phyloP scores from a whole-genome alignment of 2,888 invertebrate genomes.

The Thumatha senex region DNA sequence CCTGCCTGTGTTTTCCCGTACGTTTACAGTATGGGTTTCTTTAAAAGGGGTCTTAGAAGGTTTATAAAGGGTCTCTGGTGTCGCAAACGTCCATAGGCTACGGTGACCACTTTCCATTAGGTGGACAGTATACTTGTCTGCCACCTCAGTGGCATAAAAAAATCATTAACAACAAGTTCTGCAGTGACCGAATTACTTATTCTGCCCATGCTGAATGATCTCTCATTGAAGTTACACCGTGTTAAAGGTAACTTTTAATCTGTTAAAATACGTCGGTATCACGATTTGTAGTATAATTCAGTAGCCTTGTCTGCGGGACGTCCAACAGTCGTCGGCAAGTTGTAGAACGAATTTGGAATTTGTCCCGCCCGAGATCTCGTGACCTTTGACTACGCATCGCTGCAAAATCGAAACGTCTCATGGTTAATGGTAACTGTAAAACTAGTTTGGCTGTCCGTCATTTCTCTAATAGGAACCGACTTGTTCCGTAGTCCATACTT shows the following conservation, averaged over 20 bases:
- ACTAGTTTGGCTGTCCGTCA: constrained; percentile 70
- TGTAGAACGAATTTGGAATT: constrained; percentile 65
- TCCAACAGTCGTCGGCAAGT: constrained; percentile 34
- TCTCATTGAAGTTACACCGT: no score
- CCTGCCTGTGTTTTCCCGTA: no score
- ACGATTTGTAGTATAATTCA: constrained; percentile 19
- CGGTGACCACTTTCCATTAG: no score
- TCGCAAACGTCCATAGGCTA: no score
- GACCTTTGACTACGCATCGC: constrained; percentile 72
- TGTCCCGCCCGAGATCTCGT: constrained; percentile 64
- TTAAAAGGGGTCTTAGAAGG: no score
- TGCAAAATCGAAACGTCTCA: constrained; percentile 66
- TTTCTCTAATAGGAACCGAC: constrained; percentile 70
- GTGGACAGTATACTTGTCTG: no score
- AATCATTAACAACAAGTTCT: no score
- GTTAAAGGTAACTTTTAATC: constrained; percentile 10
- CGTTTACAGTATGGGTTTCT: no score
- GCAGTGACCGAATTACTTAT: no score
- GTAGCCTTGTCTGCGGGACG: constrained; percentile 18
- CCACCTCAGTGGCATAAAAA: no score
- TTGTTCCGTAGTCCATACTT: constrained; percentile 48
- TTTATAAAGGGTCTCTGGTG: no score
- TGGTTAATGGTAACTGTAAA: constrained; percentile 74
- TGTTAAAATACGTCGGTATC: constrained; percentile 31
- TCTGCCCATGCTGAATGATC: no score